These are phyloP conservation scores for Melanophora roralis DNA, from an alignment of 2,888 invertebrate species.

Conservation along the genomic window DNA sequence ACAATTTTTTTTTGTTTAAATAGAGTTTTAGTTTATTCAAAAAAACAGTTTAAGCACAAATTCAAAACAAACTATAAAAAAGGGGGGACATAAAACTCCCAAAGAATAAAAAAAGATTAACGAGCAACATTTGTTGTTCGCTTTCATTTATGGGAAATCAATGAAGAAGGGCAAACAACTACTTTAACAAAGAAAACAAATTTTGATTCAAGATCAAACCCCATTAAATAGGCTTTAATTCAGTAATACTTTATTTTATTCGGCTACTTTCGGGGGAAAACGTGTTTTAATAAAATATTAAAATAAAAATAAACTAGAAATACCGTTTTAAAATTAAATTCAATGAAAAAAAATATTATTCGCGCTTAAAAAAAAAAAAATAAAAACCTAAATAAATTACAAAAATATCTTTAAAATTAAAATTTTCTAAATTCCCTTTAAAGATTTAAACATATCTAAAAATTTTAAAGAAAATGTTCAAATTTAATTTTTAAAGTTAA, in stretches of 20 bases:
- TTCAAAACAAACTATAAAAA: neutral
- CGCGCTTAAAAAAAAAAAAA: neutral
- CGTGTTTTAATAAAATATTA: too few species aligned
- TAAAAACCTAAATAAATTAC: neutral
- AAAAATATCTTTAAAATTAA: neutral
- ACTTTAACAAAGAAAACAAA: neutral
- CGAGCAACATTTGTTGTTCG: slow-evolving; percentile 34
- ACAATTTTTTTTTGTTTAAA: slow-evolving; percentile 21
- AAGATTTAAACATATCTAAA: neutral
- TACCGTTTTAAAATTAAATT: too few species aligned
- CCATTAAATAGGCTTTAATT: too few species aligned
- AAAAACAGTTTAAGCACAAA: slow-evolving; percentile 12
- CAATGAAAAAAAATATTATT: too few species aligned
- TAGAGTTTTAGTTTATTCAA: slow-evolving; percentile 34
- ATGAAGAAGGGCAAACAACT: neutral
- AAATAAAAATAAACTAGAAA: too few species aligned
- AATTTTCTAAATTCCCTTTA: neutral
- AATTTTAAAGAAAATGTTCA: too few species aligned
- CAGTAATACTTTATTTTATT: too few species aligned
- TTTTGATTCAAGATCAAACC: too few species aligned
- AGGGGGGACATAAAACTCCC: slow-evolving; percentile 9
- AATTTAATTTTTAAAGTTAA: too few species aligned
- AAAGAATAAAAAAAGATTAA: slow-evolving; percentile 35
- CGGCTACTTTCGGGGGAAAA: too few species aligned
- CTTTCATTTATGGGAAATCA: neutral